A percentile compares a stretch with the other conserved stretches of the same genome.
Conservation (phyloP, 2,797 vertebrate genomes). For the Takifugu ocellatus region DNA sequence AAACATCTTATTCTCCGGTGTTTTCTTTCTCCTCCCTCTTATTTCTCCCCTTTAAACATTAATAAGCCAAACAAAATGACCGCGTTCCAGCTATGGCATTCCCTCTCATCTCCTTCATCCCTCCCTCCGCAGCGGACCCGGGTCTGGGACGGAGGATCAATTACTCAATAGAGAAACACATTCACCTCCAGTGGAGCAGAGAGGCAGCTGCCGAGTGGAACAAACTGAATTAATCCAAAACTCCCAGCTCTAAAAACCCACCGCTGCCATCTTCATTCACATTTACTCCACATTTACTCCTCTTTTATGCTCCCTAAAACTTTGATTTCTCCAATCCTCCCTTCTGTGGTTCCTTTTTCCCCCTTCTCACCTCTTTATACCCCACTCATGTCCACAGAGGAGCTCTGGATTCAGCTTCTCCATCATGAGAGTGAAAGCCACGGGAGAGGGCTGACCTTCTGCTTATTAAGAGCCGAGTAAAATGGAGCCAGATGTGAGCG, state of each 20-base stretch:
- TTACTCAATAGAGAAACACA: slow-evolving; percentile 65
- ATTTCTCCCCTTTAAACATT: slow-evolving; percentile 1
- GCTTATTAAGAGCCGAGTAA: slow-evolving; percentile 16
- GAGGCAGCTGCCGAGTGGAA: slow-evolving; percentile 69
- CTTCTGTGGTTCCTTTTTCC: neutral
- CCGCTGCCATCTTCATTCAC: slow-evolving; percentile 19
- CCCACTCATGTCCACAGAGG: slow-evolving; percentile 37
- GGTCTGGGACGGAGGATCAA: slow-evolving; percentile 62
- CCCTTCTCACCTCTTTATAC: slow-evolving; percentile 29
- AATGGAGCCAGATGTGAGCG: slow-evolving; percentile 10
- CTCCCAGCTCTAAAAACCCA: slow-evolving; percentile 55
- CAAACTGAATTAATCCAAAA: slow-evolving; percentile 75
- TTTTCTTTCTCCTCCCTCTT: slow-evolving; percentile 1
- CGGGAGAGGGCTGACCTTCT: slow-evolving; percentile 37
- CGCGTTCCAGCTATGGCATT: slow-evolving; percentile 8
- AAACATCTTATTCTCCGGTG: neutral
- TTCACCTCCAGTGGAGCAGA: slow-evolving; percentile 67
- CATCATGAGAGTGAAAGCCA: slow-evolving; percentile 31
- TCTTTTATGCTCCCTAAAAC: slow-evolving; percentile 10
- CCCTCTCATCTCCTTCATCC: slow-evolving; percentile 38
- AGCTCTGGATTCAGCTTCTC: slow-evolving; percentile 26
- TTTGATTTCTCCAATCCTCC: too few relatives aligned
- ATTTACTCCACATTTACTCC: slow-evolving; percentile 35
- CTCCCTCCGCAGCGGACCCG: slow-evolving; percentile 8
- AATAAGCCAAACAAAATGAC: neutral